Percentiles rank a stretch among this genome's conserved stretches.
phyloP scores from a whole-genome alignment of 1,140 invertebrate species.

The Antheraea pernyi region DNA sequence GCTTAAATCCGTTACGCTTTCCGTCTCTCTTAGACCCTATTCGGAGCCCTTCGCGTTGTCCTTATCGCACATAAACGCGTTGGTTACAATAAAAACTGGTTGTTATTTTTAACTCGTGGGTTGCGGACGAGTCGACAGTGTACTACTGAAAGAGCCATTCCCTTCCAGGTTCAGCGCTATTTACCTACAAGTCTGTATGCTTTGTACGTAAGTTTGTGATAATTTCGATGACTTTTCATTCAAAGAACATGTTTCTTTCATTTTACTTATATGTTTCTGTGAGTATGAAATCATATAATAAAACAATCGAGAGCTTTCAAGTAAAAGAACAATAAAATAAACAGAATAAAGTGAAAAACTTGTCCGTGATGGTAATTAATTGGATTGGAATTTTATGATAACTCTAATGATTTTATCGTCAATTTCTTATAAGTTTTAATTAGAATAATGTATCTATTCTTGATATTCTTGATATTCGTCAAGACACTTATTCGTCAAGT shows the following conservation, averaged over 20 bases:
- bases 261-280: not conserved
- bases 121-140: conserved; percentile 59
- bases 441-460: too few relatives aligned
- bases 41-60: conserved; percentile 50
- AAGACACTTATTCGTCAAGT: too few relatives aligned
- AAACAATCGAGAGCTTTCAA: too few relatives aligned
- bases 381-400: too few relatives aligned
- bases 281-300: too few relatives aligned
- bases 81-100: conserved; percentile 77
- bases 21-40: conserved; percentile 54
- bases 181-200: conserved; percentile 3
- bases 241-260: too few relatives aligned
- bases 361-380: too few relatives aligned
- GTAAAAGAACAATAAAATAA: too few relatives aligned
- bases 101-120: conserved; percentile 79
- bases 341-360: too few relatives aligned
- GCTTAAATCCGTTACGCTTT: conserved; percentile 65
- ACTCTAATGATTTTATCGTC: too few relatives aligned
- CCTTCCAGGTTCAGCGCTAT: conserved; percentile 54
- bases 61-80: conserved; percentile 63
- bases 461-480: too few relatives aligned
- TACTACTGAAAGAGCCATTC: conserved; percentile 65
- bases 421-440: too few relatives aligned
- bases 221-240: not conserved
- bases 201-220: not conserved